phyloP scores from a whole-genome alignment of 2,113 vertebrate species.

The Cryptotis parvus region DNA sequence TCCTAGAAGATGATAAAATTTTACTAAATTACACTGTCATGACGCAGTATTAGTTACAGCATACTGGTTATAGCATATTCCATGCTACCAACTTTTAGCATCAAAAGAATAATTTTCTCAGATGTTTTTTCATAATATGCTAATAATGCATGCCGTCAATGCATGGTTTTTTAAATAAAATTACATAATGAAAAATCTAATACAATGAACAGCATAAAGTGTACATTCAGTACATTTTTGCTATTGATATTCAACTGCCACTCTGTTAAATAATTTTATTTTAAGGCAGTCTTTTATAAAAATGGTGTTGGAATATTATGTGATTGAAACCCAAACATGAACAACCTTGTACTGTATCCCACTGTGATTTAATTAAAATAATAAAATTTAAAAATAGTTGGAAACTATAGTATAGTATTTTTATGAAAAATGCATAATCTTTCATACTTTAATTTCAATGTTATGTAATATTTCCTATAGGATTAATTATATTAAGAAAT shows the following conservation, averaged over 20 bases:
- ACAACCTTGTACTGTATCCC: too few relatives aligned
- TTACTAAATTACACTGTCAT: not conserved
- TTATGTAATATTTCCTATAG: not conserved
- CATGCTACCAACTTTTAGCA: not conserved
- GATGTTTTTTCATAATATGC: not conserved
- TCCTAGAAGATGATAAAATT: not conserved
- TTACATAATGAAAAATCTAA: not conserved
- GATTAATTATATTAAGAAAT: not conserved
- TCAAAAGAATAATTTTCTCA: not conserved
- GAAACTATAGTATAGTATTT: not conserved
- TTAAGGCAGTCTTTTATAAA: not conserved
- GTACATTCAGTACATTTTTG: not conserved
- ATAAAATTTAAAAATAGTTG: not conserved
- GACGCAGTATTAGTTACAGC: not conserved
- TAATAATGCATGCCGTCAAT: not conserved
- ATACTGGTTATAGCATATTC: not conserved
- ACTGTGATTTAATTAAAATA: too few relatives aligned
- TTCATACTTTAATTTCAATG: not conserved
- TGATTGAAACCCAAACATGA: too few relatives aligned
- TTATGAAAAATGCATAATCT: not conserved
- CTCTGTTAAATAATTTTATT: not conserved
- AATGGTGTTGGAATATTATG: too few relatives aligned
- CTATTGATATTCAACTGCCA: not conserved
- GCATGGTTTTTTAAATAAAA: not conserved
- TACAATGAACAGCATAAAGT: not conserved